Evolutionary conservation across 1,140 invertebrate genomes (phyloP).

Genomic region (Cotesia typhae): DNA sequence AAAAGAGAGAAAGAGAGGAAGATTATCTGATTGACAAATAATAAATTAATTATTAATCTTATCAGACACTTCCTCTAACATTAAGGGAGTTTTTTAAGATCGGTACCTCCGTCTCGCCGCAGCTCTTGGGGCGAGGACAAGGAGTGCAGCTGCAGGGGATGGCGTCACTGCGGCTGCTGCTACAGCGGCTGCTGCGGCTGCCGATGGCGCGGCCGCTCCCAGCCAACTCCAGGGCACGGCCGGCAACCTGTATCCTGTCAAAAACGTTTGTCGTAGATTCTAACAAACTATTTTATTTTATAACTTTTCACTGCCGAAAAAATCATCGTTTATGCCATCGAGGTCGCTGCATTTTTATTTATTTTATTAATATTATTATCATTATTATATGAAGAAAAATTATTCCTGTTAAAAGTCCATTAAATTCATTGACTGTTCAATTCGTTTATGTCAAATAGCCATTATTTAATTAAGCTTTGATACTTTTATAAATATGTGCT

Average conservation of each 20-base stretch:
- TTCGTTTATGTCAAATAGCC: too few relatives aligned
- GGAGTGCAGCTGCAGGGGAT: slow-evolving; percentile 61
- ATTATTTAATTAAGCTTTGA: too few relatives aligned
- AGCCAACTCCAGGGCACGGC: slow-evolving; percentile 65
- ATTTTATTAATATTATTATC: too few relatives aligned
- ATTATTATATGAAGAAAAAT: neutral
- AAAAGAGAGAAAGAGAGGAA: neutral
- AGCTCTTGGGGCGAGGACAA: slow-evolving; percentile 62
- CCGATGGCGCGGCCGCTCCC: slow-evolving; percentile 62
- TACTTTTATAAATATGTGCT: too few relatives aligned
- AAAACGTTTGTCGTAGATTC: slow-evolving; percentile 30
- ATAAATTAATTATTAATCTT: neutral
- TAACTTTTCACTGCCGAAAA: slow-evolving; percentile 14
- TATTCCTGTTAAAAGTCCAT: neutral
- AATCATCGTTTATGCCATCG: slow-evolving; percentile 10
- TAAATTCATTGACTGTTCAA: too few relatives aligned
- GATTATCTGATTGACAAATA: neutral
- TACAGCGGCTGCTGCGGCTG: slow-evolving; percentile 63
- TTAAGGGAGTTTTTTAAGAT: slow-evolving; percentile 18
- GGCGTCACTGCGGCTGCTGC: slow-evolving; percentile 63
- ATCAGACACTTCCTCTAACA: slow-evolving; percentile 23
- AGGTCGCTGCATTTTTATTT: slow-evolving; percentile 18
- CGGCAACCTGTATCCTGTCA: slow-evolving; percentile 64
- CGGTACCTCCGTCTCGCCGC: slow-evolving; percentile 59
- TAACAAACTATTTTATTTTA: slow-evolving; percentile 6